Conservation (phyloP, 2,888 invertebrate genomes). For the Lathronympha strigana region DNA sequence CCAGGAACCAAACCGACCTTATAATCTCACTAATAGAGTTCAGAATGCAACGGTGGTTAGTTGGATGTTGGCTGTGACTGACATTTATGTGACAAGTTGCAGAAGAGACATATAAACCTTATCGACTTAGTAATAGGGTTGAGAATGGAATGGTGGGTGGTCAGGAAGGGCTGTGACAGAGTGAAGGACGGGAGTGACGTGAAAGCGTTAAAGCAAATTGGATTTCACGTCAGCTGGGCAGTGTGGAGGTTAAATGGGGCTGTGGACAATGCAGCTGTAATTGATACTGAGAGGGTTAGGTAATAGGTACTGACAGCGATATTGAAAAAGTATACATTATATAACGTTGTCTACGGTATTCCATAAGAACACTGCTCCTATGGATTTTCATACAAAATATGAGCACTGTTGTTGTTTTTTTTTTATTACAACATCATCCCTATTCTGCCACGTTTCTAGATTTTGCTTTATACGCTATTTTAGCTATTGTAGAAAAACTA, state of each 20-base stretch:
- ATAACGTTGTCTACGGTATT: no score
- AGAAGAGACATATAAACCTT: neutral
- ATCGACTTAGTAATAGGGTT: neutral
- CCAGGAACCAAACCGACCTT: neutral
- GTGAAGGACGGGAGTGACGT: slow-evolving; percentile 28
- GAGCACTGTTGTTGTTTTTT: no score
- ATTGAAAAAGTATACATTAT: no score
- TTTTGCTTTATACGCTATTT: no score
- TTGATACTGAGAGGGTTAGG: neutral
- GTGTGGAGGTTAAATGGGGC: slow-evolving; percentile 5
- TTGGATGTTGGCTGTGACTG: slow-evolving; percentile 23
- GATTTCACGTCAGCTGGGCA: slow-evolving; percentile 17
- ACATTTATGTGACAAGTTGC: no score
- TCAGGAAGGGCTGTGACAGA: slow-evolving; percentile 21
- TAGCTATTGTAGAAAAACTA: no score
- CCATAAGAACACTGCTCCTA: no score
- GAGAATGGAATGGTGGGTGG: neutral
- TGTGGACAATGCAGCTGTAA: neutral
- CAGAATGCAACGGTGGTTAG: neutral
- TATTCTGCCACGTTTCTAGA: no score
- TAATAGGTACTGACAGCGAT: neutral
- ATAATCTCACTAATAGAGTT: neutral
- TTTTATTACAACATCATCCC: no score
- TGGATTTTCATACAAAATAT: no score
- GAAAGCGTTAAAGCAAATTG: slow-evolving; percentile 16